Percentiles rank a stretch among this genome's conserved stretches.
phyloP scores from a whole-genome alignment of 2,113 vertebrate genomes.

The Turnix velox region DNA sequence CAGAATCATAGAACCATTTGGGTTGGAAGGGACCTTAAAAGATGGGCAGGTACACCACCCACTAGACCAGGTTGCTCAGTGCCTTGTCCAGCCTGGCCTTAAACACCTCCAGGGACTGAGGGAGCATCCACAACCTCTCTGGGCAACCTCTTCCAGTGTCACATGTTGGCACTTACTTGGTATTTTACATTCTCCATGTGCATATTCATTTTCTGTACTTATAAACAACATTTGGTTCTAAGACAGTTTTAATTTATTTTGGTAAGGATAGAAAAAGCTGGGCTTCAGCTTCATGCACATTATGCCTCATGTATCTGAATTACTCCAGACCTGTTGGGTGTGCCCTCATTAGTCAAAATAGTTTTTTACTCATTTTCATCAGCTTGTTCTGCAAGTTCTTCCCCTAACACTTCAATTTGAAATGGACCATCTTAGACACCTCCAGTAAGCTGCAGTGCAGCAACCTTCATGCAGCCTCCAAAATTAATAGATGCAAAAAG shows the following conservation, averaged over 20 bases:
- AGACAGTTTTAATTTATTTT: not conserved
- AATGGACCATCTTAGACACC: not conserved
- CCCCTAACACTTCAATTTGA: not conserved
- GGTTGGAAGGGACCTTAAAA: no score
- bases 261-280: not conserved
- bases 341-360: not conserved
- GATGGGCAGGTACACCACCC: no score
- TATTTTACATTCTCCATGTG: not conserved
- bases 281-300: not conserved
- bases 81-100: no score
- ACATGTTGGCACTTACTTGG: not conserved
- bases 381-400: not conserved
- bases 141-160: no score
- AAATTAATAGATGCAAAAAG: not conserved
- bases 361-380: not conserved
- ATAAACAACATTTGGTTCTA: not conserved
- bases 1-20: no score
- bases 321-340: not conserved
- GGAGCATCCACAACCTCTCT: no score
- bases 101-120: no score
- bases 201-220: not conserved
- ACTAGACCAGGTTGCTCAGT: no score
- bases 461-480: not conserved
- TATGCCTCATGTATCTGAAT: not conserved
- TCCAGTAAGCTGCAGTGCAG: not conserved